These are phyloP conservation scores for Holothuria glaberrima DNA, from an alignment of 35 echinoderm and acorn worm species.

Conservation along the genomic window DNA sequence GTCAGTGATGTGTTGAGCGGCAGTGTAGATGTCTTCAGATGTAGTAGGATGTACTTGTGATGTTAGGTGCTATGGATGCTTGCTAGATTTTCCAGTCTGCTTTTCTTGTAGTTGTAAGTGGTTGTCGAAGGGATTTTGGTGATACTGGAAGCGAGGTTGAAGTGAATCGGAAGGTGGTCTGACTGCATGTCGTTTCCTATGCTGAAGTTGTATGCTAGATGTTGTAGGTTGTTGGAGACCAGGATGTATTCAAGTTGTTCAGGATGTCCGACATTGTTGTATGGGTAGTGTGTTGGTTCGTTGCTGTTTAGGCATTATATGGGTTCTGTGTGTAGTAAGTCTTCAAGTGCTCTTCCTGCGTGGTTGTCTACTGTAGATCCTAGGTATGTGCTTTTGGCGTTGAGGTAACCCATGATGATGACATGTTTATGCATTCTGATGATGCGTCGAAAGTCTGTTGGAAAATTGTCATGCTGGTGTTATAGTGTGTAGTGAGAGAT, in stretches of 20 bases:
- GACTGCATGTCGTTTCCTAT: not conserved
- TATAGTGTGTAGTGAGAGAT: too few species aligned
- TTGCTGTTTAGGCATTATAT: not conserved
- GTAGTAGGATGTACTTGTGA: not conserved
- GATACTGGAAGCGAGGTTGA: not conserved
- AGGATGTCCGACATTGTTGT: not conserved
- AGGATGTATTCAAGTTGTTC: slow-evolving; percentile 3
- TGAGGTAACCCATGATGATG: slow-evolving; percentile 7
- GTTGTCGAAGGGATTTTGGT: not conserved
- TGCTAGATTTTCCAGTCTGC: not conserved
- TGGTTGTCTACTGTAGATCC: not conserved
- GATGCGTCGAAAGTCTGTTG: too few species aligned
- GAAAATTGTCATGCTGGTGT: too few species aligned
- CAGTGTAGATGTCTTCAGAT: not conserved
- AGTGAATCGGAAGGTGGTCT: not conserved
- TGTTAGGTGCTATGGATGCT: not conserved
- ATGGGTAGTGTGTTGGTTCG: not conserved
- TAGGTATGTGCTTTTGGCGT: not conserved
- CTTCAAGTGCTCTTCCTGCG: not conserved
- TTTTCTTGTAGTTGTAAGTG: not conserved
- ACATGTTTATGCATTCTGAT: not conserved
- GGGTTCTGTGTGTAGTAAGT: not conserved
- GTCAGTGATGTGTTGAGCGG: not conserved
- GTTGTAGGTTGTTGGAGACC: not conserved
- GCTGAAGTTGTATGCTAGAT: not conserved